phyloP scores from a whole-genome alignment of 2,888 invertebrate species.

The Eupithecia subumbrata region DNA sequence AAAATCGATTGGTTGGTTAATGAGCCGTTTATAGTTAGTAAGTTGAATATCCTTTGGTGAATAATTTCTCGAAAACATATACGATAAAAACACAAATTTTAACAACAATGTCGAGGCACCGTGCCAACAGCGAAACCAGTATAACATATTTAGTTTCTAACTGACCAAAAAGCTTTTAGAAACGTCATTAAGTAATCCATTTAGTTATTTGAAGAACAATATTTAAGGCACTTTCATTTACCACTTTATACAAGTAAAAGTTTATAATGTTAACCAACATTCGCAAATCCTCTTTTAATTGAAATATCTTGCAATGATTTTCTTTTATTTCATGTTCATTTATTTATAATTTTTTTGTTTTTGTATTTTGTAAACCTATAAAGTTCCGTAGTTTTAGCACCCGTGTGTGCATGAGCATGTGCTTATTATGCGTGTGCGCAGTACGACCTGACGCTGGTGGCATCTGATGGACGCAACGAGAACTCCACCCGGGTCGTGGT shows the following conservation, averaged over 20 bases:
- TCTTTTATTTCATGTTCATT: not conserved
- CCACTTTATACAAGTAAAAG: not conserved
- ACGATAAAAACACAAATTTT: not conserved
- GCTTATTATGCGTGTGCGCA: constrained; percentile 81
- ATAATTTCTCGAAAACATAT: not conserved
- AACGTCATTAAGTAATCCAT: not conserved
- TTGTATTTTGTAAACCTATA: constrained; percentile 3
- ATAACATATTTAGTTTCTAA: not conserved
- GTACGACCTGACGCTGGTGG: constrained; percentile 95
- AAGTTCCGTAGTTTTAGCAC: constrained; percentile 29
- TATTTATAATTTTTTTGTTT: not conserved
- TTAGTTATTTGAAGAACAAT: not conserved
- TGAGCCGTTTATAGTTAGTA: constrained; percentile 21
- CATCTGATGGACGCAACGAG: constrained; percentile 95
- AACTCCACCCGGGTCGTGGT: constrained; percentile 93
- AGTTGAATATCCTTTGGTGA: not conserved
- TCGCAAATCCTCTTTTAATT: not conserved
- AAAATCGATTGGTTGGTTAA: constrained; percentile 43
- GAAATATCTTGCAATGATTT: not conserved
- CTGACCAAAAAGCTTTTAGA: constrained; percentile 1
- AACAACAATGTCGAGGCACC: constrained; percentile 1
- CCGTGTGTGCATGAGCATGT: constrained; percentile 76
- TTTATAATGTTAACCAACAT: not conserved
- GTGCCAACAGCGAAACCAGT: not conserved
- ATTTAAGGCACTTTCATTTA: not conserved